Percentiles rank a stretch among this genome's conserved stretches.
Evolutionary conservation across 2,113 vertebrate genomes (phyloP).

Genomic region (Oncorhynchus kisutch): DNA sequence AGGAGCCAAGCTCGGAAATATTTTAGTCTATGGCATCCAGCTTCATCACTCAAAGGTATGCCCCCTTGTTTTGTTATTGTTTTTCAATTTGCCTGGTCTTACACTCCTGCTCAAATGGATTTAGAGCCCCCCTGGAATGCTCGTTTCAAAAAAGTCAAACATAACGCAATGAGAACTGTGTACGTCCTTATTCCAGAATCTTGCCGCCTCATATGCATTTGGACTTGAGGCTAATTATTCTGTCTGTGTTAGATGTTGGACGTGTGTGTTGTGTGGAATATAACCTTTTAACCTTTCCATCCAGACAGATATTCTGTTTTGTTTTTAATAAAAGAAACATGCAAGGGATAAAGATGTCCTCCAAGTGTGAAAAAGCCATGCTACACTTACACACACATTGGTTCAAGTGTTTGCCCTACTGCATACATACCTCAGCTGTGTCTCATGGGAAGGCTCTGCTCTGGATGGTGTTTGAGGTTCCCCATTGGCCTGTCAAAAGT

Average conservation of each 20-base stretch:
- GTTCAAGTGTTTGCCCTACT: background rate
- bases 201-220: constrained; percentile 26
- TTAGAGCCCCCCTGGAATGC: too few relatives aligned
- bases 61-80: background rate
- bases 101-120: background rate
- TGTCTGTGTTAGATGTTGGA: constrained; percentile 30
- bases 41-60: constrained; percentile 66
- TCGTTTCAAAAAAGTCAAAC: too few relatives aligned
- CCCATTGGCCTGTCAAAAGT: constrained; percentile 17
- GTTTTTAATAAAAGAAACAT: too few relatives aligned
- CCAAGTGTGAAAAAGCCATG: background rate
- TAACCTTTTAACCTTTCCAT: constrained; percentile 20
- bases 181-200: constrained; percentile 24
- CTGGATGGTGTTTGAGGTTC: background rate
- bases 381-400: background rate
- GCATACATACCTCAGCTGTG: background rate
- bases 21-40: constrained; percentile 71
- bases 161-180: too few relatives aligned
- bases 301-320: too few relatives aligned
- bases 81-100: constrained; percentile 1
- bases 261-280: constrained; percentile 13
- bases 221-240: constrained; percentile 31
- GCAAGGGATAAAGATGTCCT: too few relatives aligned
- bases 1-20: constrained; percentile 54
- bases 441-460: constrained; percentile 18